Evolutionary conservation across 2,888 invertebrate genomes (phyloP).

Genomic region (Chrysina gloriosa): DNA sequence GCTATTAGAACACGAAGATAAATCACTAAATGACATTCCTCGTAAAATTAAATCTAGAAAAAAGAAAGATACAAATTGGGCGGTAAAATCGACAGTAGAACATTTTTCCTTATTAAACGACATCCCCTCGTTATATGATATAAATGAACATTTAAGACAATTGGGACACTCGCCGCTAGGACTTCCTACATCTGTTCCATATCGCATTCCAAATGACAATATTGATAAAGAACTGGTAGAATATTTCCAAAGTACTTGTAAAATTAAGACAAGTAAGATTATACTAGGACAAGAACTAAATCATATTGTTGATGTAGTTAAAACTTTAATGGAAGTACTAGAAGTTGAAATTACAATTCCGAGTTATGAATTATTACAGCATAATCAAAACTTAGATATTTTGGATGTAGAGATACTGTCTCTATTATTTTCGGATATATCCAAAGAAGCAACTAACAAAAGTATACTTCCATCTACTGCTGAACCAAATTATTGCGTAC

Average conservation of each 20-base stretch:
- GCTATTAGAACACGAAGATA: constrained; percentile 65
- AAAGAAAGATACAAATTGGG: not conserved
- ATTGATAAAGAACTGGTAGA: constrained; percentile 43
- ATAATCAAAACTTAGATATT: constrained; percentile 27
- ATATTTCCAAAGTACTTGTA: constrained; percentile 46
- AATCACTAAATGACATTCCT: constrained; percentile 60
- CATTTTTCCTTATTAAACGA: not conserved
- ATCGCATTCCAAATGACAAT: constrained; percentile 5
- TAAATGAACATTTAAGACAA: constrained; percentile 20
- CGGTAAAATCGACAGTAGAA: not conserved
- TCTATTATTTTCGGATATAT: constrained; percentile 20
- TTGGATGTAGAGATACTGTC: constrained; percentile 39
- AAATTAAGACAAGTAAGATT: constrained; percentile 37
- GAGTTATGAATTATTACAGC: not conserved
- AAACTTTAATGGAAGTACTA: constrained; percentile 39
- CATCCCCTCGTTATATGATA: constrained; percentile 35
- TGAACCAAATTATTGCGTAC: not conserved
- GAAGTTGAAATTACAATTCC: constrained; percentile 27
- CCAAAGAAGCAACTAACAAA: not conserved
- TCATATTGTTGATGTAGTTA: constrained; percentile 30
- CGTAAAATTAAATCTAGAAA: constrained; percentile 48
- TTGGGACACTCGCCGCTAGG: not conserved
- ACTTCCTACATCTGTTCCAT: not conserved
- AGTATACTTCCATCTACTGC: not conserved
- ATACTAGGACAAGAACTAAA: constrained; percentile 6